Evolutionary conservation across 2,113 vertebrate genomes (phyloP).

Genomic region (Myiagra hebetior): DNA sequence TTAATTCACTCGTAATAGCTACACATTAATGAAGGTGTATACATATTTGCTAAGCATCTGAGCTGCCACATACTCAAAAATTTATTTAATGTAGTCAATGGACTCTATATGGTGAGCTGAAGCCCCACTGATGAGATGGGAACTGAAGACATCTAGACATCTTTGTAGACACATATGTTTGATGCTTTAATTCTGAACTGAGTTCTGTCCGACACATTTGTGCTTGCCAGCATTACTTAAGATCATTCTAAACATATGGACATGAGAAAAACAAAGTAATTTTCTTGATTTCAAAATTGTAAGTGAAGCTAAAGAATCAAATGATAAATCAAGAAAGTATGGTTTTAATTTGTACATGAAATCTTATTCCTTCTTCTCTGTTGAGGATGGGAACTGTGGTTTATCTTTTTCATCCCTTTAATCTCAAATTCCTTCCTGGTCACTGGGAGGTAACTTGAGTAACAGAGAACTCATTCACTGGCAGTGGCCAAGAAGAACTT

Average conservation of each 20-base stretch:
- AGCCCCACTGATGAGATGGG: background rate
- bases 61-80: background rate
- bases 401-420: background rate
- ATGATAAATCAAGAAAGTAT: background rate
- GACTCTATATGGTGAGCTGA: background rate
- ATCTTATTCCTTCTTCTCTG: background rate
- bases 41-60: background rate
- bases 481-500: background rate
- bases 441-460: background rate
- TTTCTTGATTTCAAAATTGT: background rate
- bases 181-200: background rate
- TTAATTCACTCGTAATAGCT: background rate
- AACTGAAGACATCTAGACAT: background rate
- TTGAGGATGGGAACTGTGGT: background rate
- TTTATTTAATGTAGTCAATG: background rate
- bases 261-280: background rate
- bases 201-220: background rate
- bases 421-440: background rate
- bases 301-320: background rate
- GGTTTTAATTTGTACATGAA: background rate
- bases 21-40: background rate
- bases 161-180: background rate
- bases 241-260: background rate
- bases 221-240: background rate
- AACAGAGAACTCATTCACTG: background rate